These are phyloP conservation scores for Lucifuga dentata DNA, from an alignment of 2,113 vertebrate genomes.

Conservation along the genomic window DNA sequence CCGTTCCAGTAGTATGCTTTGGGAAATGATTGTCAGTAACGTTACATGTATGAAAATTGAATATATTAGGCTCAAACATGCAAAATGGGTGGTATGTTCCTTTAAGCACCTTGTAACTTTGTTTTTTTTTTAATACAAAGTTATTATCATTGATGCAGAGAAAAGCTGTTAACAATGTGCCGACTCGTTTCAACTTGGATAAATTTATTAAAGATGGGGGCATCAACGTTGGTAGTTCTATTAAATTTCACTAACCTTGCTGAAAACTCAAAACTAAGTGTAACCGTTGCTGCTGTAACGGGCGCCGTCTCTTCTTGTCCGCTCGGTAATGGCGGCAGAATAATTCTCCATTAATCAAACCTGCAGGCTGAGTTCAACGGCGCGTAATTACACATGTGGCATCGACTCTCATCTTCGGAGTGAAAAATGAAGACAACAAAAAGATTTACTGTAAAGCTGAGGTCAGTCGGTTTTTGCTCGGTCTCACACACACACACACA, in stretches of 20 bases:
- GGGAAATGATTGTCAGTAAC: too few relatives aligned
- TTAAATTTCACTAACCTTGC: slow-evolving; percentile 34
- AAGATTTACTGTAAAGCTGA: slow-evolving; percentile 64
- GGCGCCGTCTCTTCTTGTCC: slow-evolving; percentile 21
- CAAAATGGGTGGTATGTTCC: too few relatives aligned
- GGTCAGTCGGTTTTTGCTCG: slow-evolving; percentile 48
- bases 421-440: slow-evolving; percentile 42
- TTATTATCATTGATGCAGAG: too few relatives aligned
- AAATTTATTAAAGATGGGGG: slow-evolving; percentile 23
- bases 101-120: too few relatives aligned
- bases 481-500: slow-evolving; percentile 14
- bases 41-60: too few relatives aligned
- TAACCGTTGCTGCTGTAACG: too few relatives aligned
- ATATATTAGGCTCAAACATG: too few relatives aligned
- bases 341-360: slow-evolving; percentile 52
- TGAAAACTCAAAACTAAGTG: slow-evolving; percentile 28
- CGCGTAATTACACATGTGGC: slow-evolving; percentile 51
- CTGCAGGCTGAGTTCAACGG: slow-evolving; percentile 26
- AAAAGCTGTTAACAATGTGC: too few relatives aligned
- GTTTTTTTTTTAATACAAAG: too few relatives aligned
- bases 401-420: slow-evolving; percentile 52
- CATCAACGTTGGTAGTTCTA: slow-evolving; percentile 42
- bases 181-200: neutral
- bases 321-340: slow-evolving; percentile 30
- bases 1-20: too few relatives aligned